Evolutionary conservation across 2,888 invertebrate species (phyloP).

Genomic region (Dolichomitus sp.): DNA sequence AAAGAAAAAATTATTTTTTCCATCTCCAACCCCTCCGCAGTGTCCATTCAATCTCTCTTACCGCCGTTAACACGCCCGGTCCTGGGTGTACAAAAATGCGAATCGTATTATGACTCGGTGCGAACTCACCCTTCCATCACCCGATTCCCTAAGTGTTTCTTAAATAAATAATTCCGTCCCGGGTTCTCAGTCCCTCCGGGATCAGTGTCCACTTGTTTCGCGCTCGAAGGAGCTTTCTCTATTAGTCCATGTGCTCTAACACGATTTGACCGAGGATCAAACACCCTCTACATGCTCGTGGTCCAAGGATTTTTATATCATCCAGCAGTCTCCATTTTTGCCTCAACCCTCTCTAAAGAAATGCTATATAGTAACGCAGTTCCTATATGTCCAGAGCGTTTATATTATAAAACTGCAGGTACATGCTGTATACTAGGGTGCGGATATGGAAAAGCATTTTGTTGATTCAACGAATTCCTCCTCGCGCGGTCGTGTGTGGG

Average conservation of each 20-base stretch:
- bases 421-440: conserved; percentile 23
- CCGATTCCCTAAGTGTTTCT: conserved; percentile 63
- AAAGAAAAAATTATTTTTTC: neutral
- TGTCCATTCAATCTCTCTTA: conserved; percentile 30
- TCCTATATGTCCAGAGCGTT: conserved; percentile 3
- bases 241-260: conserved; percentile 56
- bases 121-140: conserved; percentile 21
- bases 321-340: conserved; percentile 43
- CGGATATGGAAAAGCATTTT: conserved; percentile 69
- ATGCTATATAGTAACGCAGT: neutral
- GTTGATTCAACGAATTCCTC: conserved; percentile 69
- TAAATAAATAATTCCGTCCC: conserved; percentile 65
- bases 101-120: conserved; percentile 56
- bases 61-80: conserved; percentile 46
- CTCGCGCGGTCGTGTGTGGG: conserved; percentile 34
- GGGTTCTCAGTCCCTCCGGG: conserved; percentile 36
- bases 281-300: conserved; percentile 33
- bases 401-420: conserved; percentile 24
- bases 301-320: conserved; percentile 57
- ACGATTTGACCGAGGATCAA: conserved; percentile 65
- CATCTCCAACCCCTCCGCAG: neutral
- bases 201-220: conserved; percentile 46
- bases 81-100: conserved; percentile 42
- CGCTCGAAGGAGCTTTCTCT: conserved; percentile 22
- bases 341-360: conserved; percentile 16